Evolutionary conservation across 2,888 invertebrate species (phyloP).

Genomic region (Scaeva pyrastri): DNA sequence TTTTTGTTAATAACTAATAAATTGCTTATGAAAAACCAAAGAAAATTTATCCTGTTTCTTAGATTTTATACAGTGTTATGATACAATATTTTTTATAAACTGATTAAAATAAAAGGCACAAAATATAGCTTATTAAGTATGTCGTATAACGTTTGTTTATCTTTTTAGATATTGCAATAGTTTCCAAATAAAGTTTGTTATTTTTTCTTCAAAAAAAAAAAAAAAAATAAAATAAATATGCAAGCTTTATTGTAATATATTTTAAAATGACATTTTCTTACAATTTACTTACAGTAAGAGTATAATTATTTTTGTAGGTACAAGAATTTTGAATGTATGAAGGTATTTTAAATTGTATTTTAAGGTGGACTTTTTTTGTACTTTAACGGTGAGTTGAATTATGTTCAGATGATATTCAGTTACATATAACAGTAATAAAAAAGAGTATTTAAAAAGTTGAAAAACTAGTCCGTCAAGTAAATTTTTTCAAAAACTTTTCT

Average conservation of each 20-base stretch:
- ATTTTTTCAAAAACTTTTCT: too few species aligned
- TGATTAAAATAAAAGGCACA: conserved; percentile 75
- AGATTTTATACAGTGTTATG: conserved; percentile 1
- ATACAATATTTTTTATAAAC: conserved; percentile 56
- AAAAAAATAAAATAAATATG: not conserved
- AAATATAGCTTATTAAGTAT: conserved; percentile 74
- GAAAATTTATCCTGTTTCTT: conserved; percentile 15
- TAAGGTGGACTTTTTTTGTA: not conserved
- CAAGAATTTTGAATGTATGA: not conserved
- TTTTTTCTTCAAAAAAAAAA: not conserved
- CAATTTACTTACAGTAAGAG: too few species aligned
- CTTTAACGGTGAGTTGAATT: not conserved
- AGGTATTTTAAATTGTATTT: not conserved
- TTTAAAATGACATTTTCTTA: not conserved
- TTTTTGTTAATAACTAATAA: conserved; percentile 38
- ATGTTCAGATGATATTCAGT: not conserved
- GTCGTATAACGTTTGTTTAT: conserved; percentile 71
- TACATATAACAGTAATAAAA: not conserved
- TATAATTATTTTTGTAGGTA: not conserved
- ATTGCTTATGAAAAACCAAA: conserved; percentile 65
- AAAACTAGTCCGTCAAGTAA: not conserved
- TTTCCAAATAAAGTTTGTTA: not conserved
- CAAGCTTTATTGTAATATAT: not conserved
- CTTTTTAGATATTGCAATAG: conserved; percentile 56
- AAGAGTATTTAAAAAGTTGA: not conserved